Evolutionary conservation across 1,140 invertebrate genomes (phyloP).

Genomic region (Dendrolimus kikuchii): DNA sequence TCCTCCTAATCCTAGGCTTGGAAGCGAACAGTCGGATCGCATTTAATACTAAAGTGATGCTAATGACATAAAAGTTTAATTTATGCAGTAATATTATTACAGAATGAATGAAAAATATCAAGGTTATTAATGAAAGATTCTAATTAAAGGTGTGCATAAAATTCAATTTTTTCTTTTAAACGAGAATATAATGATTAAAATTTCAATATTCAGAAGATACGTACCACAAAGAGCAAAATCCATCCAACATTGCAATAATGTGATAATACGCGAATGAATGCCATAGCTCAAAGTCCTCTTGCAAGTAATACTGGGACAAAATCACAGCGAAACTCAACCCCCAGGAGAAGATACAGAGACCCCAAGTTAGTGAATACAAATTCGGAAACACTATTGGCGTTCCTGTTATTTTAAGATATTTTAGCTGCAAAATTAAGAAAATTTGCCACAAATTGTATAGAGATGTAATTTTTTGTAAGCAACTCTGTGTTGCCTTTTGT

Average conservation of each 20-base stretch:
- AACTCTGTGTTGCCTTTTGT: too few species aligned
- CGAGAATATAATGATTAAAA: neutral
- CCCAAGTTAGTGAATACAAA: conserved; percentile 74
- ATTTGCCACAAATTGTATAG: neutral
- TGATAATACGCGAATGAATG: conserved; percentile 80
- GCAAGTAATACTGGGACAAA: conserved; percentile 77
- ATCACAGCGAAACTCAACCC: conserved; percentile 74
- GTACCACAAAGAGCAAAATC: conserved; percentile 77
- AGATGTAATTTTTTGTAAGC: too few species aligned
- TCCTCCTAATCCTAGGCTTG: too few species aligned
- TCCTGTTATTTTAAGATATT: conserved; percentile 77
- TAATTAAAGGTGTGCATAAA: too few species aligned
- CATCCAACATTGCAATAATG: conserved; percentile 79
- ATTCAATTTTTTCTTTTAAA: neutral
- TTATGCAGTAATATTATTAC: too few species aligned
- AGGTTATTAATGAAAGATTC: too few species aligned
- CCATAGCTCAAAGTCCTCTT: conserved; percentile 78
- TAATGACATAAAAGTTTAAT: too few species aligned
- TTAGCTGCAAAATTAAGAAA: conserved; percentile 61
- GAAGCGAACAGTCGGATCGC: too few species aligned
- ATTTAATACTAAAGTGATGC: too few species aligned
- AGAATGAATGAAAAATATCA: too few species aligned
- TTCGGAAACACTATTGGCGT: conserved; percentile 76
- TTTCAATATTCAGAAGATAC: conserved; percentile 5
- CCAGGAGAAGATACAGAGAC: conserved; percentile 77